These are phyloP conservation scores for Alentia gelatinosa DNA, from an alignment of 2,888 invertebrate genomes.

Conservation along the genomic window DNA sequence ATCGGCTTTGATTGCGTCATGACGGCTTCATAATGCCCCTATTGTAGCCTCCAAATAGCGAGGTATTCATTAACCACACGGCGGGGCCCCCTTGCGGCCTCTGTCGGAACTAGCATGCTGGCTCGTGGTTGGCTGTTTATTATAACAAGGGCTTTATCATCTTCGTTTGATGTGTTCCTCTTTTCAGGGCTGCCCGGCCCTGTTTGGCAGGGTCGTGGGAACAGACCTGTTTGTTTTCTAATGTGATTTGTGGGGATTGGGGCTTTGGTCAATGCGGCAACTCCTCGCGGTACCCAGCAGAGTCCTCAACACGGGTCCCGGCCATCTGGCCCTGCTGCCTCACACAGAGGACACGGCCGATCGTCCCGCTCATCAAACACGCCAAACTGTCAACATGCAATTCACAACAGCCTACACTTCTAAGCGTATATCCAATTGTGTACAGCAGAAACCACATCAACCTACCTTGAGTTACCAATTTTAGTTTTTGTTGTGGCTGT, in stretches of 20 bases:
- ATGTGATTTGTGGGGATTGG: neutral
- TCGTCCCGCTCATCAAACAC: too few species aligned
- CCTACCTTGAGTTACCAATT: too few species aligned
- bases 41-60: neutral
- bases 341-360: too few species aligned
- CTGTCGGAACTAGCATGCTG: neutral
- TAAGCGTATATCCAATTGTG: too few species aligned
- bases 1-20: slow-evolving; percentile 2
- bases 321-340: too few species aligned
- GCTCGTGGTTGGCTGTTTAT: neutral
- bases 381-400: too few species aligned
- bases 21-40: neutral
- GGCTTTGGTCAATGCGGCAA: neutral
- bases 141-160: neutral
- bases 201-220: neutral
- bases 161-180: neutral
- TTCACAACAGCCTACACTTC: too few species aligned
- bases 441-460: too few species aligned
- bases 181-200: neutral
- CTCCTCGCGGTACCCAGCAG: neutral
- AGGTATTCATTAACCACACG: neutral
- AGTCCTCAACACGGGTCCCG: too few species aligned
- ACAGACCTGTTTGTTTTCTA: neutral
- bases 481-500: too few species aligned
- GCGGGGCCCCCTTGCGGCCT: neutral